These are phyloP conservation scores for Oceanodroma tethys DNA, from an alignment of 2,113 vertebrate genomes.

Conservation along the genomic window DNA sequence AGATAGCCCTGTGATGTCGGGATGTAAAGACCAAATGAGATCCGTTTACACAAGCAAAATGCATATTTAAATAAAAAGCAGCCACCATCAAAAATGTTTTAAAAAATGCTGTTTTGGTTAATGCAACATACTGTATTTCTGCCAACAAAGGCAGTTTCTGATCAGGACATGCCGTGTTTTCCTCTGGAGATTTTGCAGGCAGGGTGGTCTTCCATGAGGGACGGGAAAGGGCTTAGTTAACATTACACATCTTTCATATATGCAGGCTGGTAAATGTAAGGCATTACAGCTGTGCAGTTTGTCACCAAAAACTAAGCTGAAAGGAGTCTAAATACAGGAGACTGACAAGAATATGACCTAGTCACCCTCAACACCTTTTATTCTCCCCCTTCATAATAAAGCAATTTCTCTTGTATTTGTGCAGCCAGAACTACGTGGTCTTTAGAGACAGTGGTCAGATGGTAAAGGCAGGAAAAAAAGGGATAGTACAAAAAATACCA, in stretches of 20 bases:
- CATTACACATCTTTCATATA: constrained; percentile 71
- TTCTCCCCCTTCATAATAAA: not conserved
- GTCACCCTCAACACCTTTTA: constrained; percentile 23
- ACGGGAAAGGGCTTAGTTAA: constrained; percentile 64
- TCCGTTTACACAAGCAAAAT: constrained; percentile 63
- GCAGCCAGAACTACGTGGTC: not conserved
- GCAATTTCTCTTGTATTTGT: not conserved
- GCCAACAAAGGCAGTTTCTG: constrained; percentile 70
- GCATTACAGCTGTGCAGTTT: constrained; percentile 69
- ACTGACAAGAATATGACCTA: not conserved
- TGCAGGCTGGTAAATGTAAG: constrained; percentile 72
- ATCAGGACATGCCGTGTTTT: constrained; percentile 50
- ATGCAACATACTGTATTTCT: constrained; percentile 54
- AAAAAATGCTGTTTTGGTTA: constrained; percentile 65
- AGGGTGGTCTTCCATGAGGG: constrained; percentile 69
- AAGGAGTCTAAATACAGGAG: constrained; percentile 20
- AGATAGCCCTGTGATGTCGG: constrained; percentile 34
- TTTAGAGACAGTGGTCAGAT: not conserved
- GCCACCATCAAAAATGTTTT: constrained; percentile 60
- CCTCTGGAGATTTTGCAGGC: constrained; percentile 55
- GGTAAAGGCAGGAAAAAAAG: not conserved
- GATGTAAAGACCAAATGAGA: constrained; percentile 41
- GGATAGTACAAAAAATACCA: not conserved
- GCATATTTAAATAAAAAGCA: constrained; percentile 72
- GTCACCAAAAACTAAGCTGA: constrained; percentile 64